Evolutionary conservation across 2,113 vertebrate species (phyloP).

Genomic region (Callaeas wilsoni): DNA sequence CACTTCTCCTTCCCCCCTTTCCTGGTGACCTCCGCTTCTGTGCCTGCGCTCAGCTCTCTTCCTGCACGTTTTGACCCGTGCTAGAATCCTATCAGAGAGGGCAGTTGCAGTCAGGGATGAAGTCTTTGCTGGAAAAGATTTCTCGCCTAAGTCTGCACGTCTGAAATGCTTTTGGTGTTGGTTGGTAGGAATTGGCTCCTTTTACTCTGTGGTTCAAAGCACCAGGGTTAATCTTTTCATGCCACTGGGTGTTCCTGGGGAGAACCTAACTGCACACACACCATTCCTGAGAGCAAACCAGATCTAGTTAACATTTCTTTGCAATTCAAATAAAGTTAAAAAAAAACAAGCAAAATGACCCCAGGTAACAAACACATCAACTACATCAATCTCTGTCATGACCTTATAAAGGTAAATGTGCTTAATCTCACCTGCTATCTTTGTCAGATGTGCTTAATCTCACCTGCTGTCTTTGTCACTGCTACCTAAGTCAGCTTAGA

Average conservation of each 20-base stretch:
- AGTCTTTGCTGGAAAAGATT: neutral
- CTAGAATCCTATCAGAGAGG: neutral
- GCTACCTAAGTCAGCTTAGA: neutral
- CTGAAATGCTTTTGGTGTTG: neutral
- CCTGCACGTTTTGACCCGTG: neutral
- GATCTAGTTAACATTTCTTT: neutral
- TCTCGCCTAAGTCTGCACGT: neutral
- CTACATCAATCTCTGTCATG: neutral
- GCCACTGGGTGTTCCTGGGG: neutral
- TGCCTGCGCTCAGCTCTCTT: neutral
- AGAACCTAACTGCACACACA: neutral
- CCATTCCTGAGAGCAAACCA: neutral
- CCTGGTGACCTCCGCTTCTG: neutral
- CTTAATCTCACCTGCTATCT: neutral
- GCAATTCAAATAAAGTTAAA: neutral
- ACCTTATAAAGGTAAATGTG: neutral
- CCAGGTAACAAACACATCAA: neutral
- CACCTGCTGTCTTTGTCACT: neutral
- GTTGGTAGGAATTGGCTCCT: neutral
- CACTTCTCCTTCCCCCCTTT: neutral
- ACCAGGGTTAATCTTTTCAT: neutral
- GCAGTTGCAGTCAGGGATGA: neutral
- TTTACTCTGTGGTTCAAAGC: neutral
- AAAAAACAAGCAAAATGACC: neutral
- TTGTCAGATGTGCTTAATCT: neutral